Evolutionary conservation across 2,888 invertebrate genomes (phyloP).

Genomic region (Cryptocheilus praepositus): DNA sequence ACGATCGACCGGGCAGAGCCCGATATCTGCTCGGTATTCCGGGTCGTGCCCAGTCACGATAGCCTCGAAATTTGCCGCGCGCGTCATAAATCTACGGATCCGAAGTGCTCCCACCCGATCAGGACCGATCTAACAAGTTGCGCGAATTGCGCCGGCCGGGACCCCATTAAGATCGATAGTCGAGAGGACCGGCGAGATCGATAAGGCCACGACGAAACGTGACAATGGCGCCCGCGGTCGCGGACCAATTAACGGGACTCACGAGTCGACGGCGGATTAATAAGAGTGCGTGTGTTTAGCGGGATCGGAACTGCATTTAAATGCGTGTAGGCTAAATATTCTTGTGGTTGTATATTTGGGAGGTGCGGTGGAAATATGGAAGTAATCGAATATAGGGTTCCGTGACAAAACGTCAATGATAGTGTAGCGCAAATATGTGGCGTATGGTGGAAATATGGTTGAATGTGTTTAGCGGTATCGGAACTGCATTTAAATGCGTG

Average conservation of each 20-base stretch:
- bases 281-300: constrained; percentile 24
- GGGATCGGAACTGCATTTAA: constrained; percentile 20
- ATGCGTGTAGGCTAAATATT: constrained; percentile 25
- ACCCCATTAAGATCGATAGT: constrained; percentile 44
- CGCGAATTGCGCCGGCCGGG: constrained; percentile 39
- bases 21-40: constrained; percentile 43
- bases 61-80: constrained; percentile 66
- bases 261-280: no score
- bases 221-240: constrained; percentile 26
- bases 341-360: no score
- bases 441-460: no score
- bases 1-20: not conserved
- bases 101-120: constrained; percentile 36
- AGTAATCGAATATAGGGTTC: no score
- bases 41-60: constrained; percentile 62
- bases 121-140: constrained; percentile 58
- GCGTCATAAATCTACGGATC: constrained; percentile 63
- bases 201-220: constrained; percentile 36
- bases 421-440: no score
- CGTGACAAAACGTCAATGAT: no score
- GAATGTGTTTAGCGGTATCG: no score
- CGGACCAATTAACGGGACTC: no score
- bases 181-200: constrained; percentile 22
- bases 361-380: no score
- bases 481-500: no score